Base-by-base conservation (phyloP, 2,888 invertebrate genomes). In the Ochropleura plecta region DNA sequence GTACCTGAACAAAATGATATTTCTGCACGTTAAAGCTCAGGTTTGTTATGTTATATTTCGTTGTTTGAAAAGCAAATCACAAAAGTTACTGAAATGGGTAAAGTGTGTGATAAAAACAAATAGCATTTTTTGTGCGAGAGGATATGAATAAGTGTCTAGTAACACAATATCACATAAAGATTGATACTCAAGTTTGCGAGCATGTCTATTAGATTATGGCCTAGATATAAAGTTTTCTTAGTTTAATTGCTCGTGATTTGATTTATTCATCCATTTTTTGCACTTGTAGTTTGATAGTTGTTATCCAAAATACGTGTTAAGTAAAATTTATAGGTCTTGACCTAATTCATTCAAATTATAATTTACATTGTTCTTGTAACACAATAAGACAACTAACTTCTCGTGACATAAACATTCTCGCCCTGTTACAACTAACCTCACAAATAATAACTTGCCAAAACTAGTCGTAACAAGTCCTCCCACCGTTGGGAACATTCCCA, bases 401-500 rank as follows among this genome's bases (percentile, higher is more conserved):
- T 55, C n/a, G 18, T 12, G 5, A 48, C 51, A 46, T 44, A 3
- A 44, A 49, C 40, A 60, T 62, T 55, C 40, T 14, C 9, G 12
- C 16, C n/a, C 12, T 55, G 16, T 20, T 30, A 48, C 18, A 3
- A 49, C 42, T 18, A 9, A 14, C 20, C 18, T 30, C 7, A 53
- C 18, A 42, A 63, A 74, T 55, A 76, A 76, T 44, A 59, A 64
- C 51, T 62, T 42, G 12, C 14, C 46, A 55, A 55, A 83, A 75
- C 70, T 55, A 64, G 6, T 73, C n/a, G n/a, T 48, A 57, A 62
- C 40, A 16, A 30, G 46, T 30, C 46, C 70, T 51, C 46, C 60
- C 48, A 62, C 14, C 44, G 16, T 42, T 62, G 83, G 64, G 68
- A 75, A 10, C 0, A 30, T 70, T 53, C 68, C 48, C 59, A 70